A percentile compares a stretch with the other conserved stretches of the same genome.
Evolutionary conservation across 2,113 vertebrate genomes (phyloP).

Genomic region (Larimichthys crocea): DNA sequence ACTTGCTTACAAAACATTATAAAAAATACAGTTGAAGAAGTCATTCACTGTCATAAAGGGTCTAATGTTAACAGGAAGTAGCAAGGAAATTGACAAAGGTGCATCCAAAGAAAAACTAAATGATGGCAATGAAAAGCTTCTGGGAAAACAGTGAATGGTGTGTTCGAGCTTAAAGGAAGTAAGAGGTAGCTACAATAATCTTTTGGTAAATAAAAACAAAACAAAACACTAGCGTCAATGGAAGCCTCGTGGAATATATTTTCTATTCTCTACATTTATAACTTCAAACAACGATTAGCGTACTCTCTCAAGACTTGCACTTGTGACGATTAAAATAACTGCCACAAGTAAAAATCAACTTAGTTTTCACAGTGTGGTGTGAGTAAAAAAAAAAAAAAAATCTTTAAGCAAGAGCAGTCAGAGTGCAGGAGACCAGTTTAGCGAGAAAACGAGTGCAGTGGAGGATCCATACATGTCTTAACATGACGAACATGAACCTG

Average conservation of each 20-base stretch:
- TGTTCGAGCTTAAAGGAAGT: not conserved
- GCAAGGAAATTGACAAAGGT: not conserved
- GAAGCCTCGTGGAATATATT: too few species aligned
- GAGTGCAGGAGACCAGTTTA: not conserved
- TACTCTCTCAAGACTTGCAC: too few species aligned
- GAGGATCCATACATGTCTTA: slow-evolving; percentile 39
- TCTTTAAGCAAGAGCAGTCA: not conserved
- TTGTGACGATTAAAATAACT: too few species aligned
- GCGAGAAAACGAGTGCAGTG: slow-evolving; percentile 6
- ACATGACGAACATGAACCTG: slow-evolving; percentile 51
- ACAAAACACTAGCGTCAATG: not conserved
- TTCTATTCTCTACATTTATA: not conserved
- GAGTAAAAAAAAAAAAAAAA: not conserved
- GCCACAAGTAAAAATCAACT: too few species aligned
- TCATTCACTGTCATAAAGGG: not conserved
- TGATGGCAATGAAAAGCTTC: not conserved
- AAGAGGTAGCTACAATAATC: not conserved
- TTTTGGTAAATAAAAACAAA: not conserved
- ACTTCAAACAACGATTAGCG: not conserved
- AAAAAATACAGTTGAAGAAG: not conserved
- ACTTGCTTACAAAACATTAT: not conserved
- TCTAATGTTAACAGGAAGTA: not conserved
- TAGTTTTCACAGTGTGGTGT: too few species aligned
- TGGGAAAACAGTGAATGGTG: not conserved
- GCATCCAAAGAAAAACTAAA: not conserved